Base-by-base conservation (phyloP, 2,888 invertebrate genomes). In the Arge pagana region DNA sequence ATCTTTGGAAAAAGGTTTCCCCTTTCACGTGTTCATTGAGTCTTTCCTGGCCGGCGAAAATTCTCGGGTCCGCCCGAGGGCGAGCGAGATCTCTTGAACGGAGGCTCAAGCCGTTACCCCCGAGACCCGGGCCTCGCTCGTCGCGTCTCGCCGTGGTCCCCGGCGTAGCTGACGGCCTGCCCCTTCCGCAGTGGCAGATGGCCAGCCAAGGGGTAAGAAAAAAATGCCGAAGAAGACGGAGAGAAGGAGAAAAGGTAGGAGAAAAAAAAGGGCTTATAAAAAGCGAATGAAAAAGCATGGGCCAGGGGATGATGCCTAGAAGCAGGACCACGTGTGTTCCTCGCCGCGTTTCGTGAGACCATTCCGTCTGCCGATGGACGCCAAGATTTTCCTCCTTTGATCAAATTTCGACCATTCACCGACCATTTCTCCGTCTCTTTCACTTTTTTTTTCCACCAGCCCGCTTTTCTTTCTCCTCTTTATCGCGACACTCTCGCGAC, bases 161-260 rank as follows among this genome's bases (percentile, higher is more conserved):
- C 50, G 45, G 33, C 41, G 10, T 57, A 56, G 55, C 50, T 50
- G 56, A 15, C 48, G 23, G 52, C 31, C 52, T 78, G 77, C 74
- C 77, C 79, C 75, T 77, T 79, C 79, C 78, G 77, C 66, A 74
- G 74, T 70, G 78, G 80, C 81, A 81, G 81, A 77, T 81, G 81
- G 81, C 80, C 79, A 66, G 71, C 75, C 67, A 76, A 75, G 76
- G 76, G 74, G 76, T 75, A 76, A 76, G 72, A 67, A 68, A 71
- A 72, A 71, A 71, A 71, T 65, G 63, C 64, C 61, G 63, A 64
- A 67, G 71, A 50, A 58, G 58, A 58, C 55, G 51, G 53, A 50
- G 62, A 55, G 51, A 55, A 53, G 50, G 23, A 26, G 33, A 48
- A n/a, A 48, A 39, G 37, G 28, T 48, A 37, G 45, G 54, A 55